phyloP scores from a whole-genome alignment of 92 coral and sea anemone genomes.

The Muricea muricata region DNA sequence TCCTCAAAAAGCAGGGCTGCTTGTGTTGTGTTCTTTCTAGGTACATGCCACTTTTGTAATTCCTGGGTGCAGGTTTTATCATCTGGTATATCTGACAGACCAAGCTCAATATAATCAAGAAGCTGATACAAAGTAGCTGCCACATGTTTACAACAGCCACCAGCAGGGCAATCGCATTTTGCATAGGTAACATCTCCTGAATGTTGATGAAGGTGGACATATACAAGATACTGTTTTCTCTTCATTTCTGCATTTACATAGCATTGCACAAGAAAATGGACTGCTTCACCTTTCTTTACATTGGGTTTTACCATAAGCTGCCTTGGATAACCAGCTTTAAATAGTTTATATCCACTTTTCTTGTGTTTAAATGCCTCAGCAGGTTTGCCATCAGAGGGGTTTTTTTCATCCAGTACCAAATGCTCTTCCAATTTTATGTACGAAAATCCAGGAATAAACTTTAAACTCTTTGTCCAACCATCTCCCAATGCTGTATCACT shows the following conservation, averaged over 20 bases:
- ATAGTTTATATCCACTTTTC: neutral
- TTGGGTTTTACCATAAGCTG: neutral
- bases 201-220: neutral
- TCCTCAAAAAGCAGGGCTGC: slow-evolving; percentile 48
- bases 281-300: neutral
- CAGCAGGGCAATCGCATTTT: neutral
- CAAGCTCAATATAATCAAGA: neutral
- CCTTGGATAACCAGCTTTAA: too few species aligned
- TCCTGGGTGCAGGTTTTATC: slow-evolving; percentile 25
- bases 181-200: neutral
- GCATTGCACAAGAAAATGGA: too few species aligned
- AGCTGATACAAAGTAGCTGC: slow-evolving; percentile 26
- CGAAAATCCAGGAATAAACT: too few species aligned
- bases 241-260: neutral
- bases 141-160: neutral
- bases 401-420: too few species aligned
- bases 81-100: slow-evolving; percentile 9
- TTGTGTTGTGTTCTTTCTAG: neutral
- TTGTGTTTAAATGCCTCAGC: slow-evolving; percentile 2
- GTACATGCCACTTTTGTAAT: neutral
- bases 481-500: too few species aligned
- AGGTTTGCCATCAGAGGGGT: too few species aligned
- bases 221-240: neutral
- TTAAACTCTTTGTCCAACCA: too few species aligned
- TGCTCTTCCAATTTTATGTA: too few species aligned